Conservation (phyloP, 2,797 vertebrate species). For the Poeciliopsis infans region DNA sequence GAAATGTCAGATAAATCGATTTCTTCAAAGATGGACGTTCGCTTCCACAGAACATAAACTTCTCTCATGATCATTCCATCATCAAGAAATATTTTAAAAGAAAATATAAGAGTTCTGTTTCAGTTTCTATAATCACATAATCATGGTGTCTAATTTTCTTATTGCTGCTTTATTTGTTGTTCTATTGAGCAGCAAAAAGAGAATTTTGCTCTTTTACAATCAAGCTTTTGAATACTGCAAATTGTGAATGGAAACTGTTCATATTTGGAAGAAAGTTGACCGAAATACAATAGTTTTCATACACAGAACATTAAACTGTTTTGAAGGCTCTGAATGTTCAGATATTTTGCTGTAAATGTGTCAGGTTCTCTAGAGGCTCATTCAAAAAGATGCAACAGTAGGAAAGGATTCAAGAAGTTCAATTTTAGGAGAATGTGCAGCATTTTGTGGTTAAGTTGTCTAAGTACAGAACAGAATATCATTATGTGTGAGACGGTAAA, state of each 20-base stretch:
- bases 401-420: neutral
- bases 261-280: neutral
- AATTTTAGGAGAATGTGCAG: neutral
- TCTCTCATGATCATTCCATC: neutral
- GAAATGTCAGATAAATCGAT: slow-evolving; percentile 24
- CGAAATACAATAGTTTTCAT: neutral
- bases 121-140: neutral
- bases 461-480: neutral
- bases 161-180: neutral
- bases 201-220: neutral
- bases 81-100: neutral
- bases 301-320: neutral
- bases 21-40: slow-evolving; percentile 1
- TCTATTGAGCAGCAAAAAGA: neutral
- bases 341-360: neutral
- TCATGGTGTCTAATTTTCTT: neutral
- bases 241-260: neutral
- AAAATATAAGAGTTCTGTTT: neutral
- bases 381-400: neutral
- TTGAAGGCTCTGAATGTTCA: neutral
- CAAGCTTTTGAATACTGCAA: neutral
- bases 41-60: neutral
- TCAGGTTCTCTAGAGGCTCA: neutral
- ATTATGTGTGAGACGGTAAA: neutral
- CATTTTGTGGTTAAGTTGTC: neutral